Conservation (phyloP, 2,797 vertebrate species). For the Macropus fuliginosus region DNA sequence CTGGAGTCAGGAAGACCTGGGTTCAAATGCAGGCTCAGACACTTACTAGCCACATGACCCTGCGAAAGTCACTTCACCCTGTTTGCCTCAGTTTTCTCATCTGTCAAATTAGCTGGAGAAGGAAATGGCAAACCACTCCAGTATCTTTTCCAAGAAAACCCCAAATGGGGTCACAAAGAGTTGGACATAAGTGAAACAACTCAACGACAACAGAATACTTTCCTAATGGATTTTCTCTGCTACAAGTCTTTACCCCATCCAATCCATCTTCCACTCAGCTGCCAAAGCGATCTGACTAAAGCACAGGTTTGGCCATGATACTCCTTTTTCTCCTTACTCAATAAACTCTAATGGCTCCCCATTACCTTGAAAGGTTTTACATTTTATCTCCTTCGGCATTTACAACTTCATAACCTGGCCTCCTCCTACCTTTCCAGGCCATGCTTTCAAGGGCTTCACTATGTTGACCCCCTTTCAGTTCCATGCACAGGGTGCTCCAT, state of each 20-base stretch:
- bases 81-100: background rate
- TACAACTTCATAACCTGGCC: fast-evolving
- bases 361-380: background rate
- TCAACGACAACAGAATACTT: background rate
- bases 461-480: background rate
- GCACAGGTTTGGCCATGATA: background rate
- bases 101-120: background rate
- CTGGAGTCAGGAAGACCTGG: background rate
- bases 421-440: background rate
- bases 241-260: background rate
- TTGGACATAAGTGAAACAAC: too few species aligned
- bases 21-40: background rate
- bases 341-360: background rate
- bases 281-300: background rate
- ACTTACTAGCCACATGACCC: too few species aligned
- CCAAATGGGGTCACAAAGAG: background rate
- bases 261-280: background rate
- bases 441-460: too few species aligned
- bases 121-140: background rate
- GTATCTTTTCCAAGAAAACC: background rate
- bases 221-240: background rate
- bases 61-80: background rate
- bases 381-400: background rate
- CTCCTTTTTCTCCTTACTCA: background rate
- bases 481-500: background rate